A percentile compares a stretch with the other conserved stretches of the same genome.
Evolutionary conservation across 2,888 invertebrate species (phyloP).

Genomic region (Dasysyrphus tricinctus): DNA sequence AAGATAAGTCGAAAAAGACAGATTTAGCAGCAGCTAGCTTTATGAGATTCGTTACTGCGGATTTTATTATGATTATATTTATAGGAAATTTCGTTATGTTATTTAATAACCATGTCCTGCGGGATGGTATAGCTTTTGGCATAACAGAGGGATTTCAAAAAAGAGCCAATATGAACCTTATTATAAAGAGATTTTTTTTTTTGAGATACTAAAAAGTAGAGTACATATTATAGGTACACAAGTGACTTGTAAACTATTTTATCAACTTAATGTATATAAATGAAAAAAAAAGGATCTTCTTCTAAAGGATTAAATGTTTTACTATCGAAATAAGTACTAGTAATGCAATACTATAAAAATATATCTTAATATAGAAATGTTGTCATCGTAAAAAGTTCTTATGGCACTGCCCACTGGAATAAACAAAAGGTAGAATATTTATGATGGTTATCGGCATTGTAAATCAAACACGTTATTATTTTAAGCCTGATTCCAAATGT

Average conservation of each 20-base stretch:
- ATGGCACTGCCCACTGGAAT: too few species aligned
- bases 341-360: too few species aligned
- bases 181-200: background rate
- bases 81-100: slow-evolving; percentile 58
- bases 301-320: too few species aligned
- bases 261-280: background rate
- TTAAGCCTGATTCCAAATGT: too few species aligned
- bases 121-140: slow-evolving; percentile 51
- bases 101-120: slow-evolving; percentile 50
- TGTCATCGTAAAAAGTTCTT: too few species aligned
- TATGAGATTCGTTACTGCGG: slow-evolving; percentile 16
- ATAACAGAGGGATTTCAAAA: background rate
- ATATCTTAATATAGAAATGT: too few species aligned
- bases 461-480: too few species aligned
- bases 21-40: slow-evolving; percentile 1
- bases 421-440: too few species aligned
- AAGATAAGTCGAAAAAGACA: slow-evolving; percentile 16
- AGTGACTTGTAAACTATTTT: background rate
- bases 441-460: too few species aligned
- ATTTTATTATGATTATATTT: slow-evolving; percentile 59
- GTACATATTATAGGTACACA: too few species aligned
- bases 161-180: background rate
- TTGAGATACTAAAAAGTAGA: background rate
- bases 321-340: too few species aligned
- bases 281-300: too few species aligned